phyloP scores from a whole-genome alignment of 92 coral and sea anemone species.

The Epizoanthus stellaris region DNA sequence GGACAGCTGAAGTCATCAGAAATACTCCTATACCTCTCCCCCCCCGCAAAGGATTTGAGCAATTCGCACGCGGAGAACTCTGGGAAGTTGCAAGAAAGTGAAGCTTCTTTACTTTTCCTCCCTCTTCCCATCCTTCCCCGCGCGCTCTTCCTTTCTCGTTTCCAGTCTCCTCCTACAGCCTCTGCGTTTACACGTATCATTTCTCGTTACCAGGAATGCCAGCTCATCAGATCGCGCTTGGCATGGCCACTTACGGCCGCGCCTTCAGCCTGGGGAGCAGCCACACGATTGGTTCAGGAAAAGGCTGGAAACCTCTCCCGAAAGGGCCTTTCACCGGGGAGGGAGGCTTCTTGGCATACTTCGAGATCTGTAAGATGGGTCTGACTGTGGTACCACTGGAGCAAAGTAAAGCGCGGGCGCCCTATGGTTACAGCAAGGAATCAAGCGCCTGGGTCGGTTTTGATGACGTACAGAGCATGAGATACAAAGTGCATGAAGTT shows the following conservation, averaged over 20 bases:
- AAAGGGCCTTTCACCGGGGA: conserved; percentile 61
- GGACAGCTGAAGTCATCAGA: too few species aligned
- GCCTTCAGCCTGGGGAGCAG: conserved; percentile 63
- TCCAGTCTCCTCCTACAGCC: too few species aligned
- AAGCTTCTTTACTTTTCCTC: too few species aligned
- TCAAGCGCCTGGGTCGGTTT: conserved; percentile 61
- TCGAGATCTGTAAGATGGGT: conserved; percentile 62
- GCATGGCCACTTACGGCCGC: conserved; percentile 82
- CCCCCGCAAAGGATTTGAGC: too few species aligned
- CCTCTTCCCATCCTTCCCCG: too few species aligned
- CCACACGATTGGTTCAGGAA: conserved; percentile 40
- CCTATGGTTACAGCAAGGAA: conserved; percentile 68
- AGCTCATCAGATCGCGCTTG: conserved; percentile 84
- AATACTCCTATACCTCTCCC: too few species aligned
- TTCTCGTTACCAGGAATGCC: conserved; percentile 75
- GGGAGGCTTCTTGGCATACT: conserved; percentile 71
- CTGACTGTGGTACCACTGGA: conserved; percentile 58
- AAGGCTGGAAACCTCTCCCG: conserved; percentile 39
- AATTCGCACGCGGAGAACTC: too few species aligned
- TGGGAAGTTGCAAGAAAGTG: too few species aligned
- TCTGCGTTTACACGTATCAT: too few species aligned
- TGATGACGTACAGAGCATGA: conserved; percentile 55
- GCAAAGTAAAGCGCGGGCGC: conserved; percentile 63
- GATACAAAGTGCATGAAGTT: conserved; percentile 62
- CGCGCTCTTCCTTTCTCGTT: too few species aligned